These are phyloP conservation scores for Halyomorpha halys DNA, from an alignment of 1,140 invertebrate genomes.

Conservation along the genomic window DNA sequence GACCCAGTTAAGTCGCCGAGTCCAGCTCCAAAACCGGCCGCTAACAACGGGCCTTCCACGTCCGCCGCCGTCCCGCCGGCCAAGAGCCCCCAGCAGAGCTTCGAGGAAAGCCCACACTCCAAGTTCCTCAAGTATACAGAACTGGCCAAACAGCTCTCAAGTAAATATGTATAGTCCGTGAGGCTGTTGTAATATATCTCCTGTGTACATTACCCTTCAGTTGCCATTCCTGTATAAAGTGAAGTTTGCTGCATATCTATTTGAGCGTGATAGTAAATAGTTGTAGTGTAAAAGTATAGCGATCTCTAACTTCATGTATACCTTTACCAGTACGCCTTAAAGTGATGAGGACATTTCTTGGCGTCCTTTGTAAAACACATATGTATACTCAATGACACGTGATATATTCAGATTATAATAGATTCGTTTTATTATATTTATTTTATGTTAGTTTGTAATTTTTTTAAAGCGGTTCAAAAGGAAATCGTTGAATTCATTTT, in stretches of 20 bases:
- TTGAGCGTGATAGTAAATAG: constrained; percentile 27
- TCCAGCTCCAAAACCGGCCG: constrained; percentile 33
- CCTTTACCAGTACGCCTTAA: constrained; percentile 24
- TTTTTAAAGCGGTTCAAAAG: not conserved
- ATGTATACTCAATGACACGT: constrained; percentile 28
- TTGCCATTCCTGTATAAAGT: constrained; percentile 32
- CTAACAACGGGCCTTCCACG: constrained; percentile 31
- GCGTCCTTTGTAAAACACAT: constrained; percentile 26
- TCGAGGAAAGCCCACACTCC: constrained; percentile 87
- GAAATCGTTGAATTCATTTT: constrained; percentile 13
- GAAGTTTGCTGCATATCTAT: constrained; percentile 28
- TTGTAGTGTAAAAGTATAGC: constrained; percentile 25
- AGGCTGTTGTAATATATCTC: constrained; percentile 12
- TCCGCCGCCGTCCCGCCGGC: constrained; percentile 34
- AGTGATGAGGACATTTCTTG: constrained; percentile 12
- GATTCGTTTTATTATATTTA: constrained; percentile 27
- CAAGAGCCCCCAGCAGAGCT: constrained; percentile 41
- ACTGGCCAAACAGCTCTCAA: constrained; percentile 89
- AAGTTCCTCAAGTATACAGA: constrained; percentile 96
- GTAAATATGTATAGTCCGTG: constrained; percentile 73
- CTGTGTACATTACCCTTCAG: constrained; percentile 20
- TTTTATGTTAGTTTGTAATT: constrained; percentile 22
- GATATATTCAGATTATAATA: constrained; percentile 26
- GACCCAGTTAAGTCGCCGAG: constrained; percentile 44
- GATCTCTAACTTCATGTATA: constrained; percentile 28